Evolutionary conservation across 1,140 invertebrate genomes (phyloP).

Genomic region (Drosophila suzukii): DNA sequence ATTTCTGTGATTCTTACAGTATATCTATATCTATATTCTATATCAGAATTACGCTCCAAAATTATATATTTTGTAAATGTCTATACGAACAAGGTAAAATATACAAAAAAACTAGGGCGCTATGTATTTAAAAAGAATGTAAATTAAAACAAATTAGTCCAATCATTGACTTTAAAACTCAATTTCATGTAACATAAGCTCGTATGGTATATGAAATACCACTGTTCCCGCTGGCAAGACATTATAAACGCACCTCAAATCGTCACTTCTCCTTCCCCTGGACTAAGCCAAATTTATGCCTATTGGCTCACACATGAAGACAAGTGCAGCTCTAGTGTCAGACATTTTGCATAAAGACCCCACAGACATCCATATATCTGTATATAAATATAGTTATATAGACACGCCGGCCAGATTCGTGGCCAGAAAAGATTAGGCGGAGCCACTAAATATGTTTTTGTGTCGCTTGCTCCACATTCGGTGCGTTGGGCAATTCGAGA

Average conservation of each 20-base stretch:
- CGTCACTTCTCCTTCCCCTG: constrained; percentile 21
- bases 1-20: no score
- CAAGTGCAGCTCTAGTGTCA: constrained; percentile 35
- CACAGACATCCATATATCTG: constrained; percentile 26
- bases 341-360: constrained; percentile 68
- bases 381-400: constrained; percentile 5
- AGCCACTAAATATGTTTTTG: constrained; percentile 63
- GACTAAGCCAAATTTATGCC: constrained; percentile 52
- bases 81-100: no score
- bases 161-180: no score
- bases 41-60: no score
- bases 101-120: no score
- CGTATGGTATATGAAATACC: not conserved
- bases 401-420: constrained; percentile 19
- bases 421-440: constrained; percentile 46
- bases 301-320: constrained; percentile 39
- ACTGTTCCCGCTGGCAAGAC: constrained; percentile 22
- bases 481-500: constrained; percentile 66
- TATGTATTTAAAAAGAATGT: no score
- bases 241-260: constrained; percentile 40
- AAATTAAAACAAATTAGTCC: no score
- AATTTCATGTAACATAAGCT: not conserved
- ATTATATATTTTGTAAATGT: no score
- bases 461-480: constrained; percentile 62
- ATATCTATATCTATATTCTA: no score